Evolutionary conservation across 2,113 vertebrate species (phyloP), one percentile per base, ranked within the genome.

Genomic region (Loxodonta africana): DNA sequence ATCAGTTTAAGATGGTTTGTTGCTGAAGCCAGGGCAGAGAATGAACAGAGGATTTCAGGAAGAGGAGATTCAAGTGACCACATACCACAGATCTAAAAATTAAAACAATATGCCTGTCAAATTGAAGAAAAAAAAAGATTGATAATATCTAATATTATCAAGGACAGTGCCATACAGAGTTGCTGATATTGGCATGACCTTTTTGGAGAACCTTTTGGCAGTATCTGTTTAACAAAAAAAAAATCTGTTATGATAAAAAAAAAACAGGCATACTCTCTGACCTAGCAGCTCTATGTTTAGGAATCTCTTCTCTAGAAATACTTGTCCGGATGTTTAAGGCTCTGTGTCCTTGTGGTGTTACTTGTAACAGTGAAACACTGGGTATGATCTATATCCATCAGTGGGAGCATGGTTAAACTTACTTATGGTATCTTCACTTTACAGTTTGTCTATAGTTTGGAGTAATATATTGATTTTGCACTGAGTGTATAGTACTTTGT

Each of bases 271-370:
- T 77, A 6, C 18, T 10, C 41, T 96, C 30, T 97, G 57, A 67
- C 18, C 41, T 37, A 69, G 81, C 57, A 81, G 80, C 95, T 95
- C 62, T 91, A 5, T 51, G 90, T 91, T 95, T 90, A 95, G 92
- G 69, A 89, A 46, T 65, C 41, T 91, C 30, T 63, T 73, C n/a
- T 94, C 46, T 23, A 95, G 86, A 86, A 97, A 65, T 83, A 28
- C 15, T 71, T 82, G 30, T 85, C 25, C 89, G 41, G 80, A 44
- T 91, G 71, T 46, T 69, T 89, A 90, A 83, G n/a, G 15, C 10
- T 81, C 14, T 53, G 4, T 85, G 63, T 63, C 51, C 48, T 91
- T 93, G 57, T 91, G 48, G 51, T 53, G 41, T 88, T 76, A 69
- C 65, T 96, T 74, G 12, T 83, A 87, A 53, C 92, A 44, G 48